Evolutionary conservation across 1,140 invertebrate genomes (phyloP).

Genomic region (Brachionus asplanchnoidis): DNA sequence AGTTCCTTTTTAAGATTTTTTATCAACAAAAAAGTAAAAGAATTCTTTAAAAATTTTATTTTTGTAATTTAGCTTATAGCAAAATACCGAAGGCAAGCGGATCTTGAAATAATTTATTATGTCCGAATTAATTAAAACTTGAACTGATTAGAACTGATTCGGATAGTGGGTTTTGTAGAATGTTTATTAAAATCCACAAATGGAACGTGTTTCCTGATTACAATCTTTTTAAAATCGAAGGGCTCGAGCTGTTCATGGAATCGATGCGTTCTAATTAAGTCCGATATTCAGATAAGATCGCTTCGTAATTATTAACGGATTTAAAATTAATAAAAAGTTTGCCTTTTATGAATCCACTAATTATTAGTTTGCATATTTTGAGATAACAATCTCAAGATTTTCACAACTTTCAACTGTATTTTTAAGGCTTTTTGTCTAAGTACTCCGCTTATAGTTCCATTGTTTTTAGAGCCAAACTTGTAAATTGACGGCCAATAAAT

Average conservation of each 20-base stretch:
- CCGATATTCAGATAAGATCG: not conserved
- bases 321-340: not conserved
- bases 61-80: too few relatives aligned
- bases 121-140: not conserved
- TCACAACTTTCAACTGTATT: conserved; percentile 26
- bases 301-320: not conserved
- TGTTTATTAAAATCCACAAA: not conserved
- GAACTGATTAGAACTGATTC: not conserved
- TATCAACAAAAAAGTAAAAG: not conserved
- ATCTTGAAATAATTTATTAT: not conserved
- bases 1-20: not conserved
- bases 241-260: not conserved
- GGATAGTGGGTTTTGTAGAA: not conserved
- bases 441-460: not conserved
- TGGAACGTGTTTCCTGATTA: not conserved
- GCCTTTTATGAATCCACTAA: not conserved
- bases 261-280: not conserved
- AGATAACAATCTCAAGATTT: conserved; percentile 22
- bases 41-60: too few relatives aligned
- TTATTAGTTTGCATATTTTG: not conserved
- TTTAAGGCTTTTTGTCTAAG: not conserved
- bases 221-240: not conserved
- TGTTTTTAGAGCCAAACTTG: conserved; percentile 11
- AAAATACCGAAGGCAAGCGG: not conserved
- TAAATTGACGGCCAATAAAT: conserved; percentile 9